These are phyloP conservation scores for Crioceris asparagi DNA, from an alignment of 2,888 invertebrate species.

Conservation along the genomic window DNA sequence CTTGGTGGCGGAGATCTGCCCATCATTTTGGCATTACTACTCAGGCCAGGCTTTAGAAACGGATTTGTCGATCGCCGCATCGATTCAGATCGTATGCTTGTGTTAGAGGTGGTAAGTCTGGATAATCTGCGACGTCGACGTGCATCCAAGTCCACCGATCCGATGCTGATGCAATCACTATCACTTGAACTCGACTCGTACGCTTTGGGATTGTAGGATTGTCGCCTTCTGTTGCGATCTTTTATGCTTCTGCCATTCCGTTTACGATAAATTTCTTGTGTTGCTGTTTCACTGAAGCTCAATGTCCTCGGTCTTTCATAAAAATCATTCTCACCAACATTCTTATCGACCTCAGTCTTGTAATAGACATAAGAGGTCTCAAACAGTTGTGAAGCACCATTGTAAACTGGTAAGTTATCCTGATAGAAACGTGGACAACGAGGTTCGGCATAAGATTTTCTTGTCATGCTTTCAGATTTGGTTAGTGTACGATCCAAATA, in stretches of 20 bases:
- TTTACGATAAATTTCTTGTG: conserved; percentile 26
- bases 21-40: conserved; percentile 32
- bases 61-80: conserved; percentile 29
- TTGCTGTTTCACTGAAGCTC: conserved; percentile 27
- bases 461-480: conserved; percentile 37
- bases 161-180: conserved; percentile 36
- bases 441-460: conserved; percentile 33
- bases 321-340: conserved; percentile 7
- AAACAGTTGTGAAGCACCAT: conserved; percentile 24
- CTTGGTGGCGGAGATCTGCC: conserved; percentile 45
- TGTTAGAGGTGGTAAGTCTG: conserved; percentile 34
- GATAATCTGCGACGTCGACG: conserved; percentile 33
- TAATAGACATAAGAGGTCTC: conserved; percentile 31
- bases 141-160: conserved; percentile 38
- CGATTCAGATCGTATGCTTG: conserved; percentile 37
- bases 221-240: conserved; percentile 43
- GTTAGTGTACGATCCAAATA: conserved; percentile 35
- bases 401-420: too few species aligned
- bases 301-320: conserved; percentile 26
- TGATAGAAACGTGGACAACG: conserved; percentile 17
- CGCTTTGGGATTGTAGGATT: conserved; percentile 48
- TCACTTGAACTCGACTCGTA: conserved; percentile 44
- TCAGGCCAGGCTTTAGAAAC: conserved; percentile 35
- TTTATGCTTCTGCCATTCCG: conserved; percentile 39
- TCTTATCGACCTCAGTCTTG: conserved; percentile 23